A percentile compares a stretch with the other conserved stretches of the same genome.
These are phyloP conservation scores for Unio delphinus DNA, from an alignment of 2,888 invertebrate species.

Conservation along the genomic window DNA sequence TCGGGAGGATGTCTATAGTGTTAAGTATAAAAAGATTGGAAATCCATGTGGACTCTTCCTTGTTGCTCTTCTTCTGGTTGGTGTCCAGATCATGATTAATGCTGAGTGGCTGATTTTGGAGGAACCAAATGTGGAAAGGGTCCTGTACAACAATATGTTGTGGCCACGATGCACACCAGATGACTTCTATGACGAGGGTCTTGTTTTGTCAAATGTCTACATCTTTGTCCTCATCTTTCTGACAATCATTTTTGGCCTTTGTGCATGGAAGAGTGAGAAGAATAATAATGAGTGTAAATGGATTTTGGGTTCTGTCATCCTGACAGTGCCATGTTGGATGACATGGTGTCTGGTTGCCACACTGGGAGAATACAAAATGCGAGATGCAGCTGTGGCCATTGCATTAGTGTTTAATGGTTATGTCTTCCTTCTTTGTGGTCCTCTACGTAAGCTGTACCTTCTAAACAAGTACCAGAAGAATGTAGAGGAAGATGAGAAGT, in stretches of 20 bases:
- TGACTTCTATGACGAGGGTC: constrained; percentile 68
- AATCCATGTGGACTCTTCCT: constrained; percentile 69
- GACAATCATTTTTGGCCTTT: constrained; percentile 68
- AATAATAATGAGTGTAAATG: constrained; percentile 70
- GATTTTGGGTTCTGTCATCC: constrained; percentile 69
- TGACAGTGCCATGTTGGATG: constrained; percentile 68
- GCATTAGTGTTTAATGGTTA: constrained; percentile 71
- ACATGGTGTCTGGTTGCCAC: constrained; percentile 70
- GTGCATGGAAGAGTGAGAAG: constrained; percentile 68
- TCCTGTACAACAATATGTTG: constrained; percentile 54
- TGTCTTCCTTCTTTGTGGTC: constrained; percentile 69
- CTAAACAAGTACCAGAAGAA: constrained; percentile 55
- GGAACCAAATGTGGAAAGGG: constrained; percentile 55
- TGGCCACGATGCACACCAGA: constrained; percentile 68
- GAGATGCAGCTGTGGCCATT: constrained; percentile 70
- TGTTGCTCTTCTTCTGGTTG: constrained; percentile 63
- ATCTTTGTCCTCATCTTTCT: constrained; percentile 71
- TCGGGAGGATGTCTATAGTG: constrained; percentile 52
- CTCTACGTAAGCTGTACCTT: constrained; percentile 69
- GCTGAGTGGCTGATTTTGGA: constrained; percentile 72
- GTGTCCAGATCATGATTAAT: constrained; percentile 71
- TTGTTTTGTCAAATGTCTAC: constrained; percentile 71
- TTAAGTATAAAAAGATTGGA: constrained; percentile 63
- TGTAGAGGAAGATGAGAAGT: constrained; percentile 55
- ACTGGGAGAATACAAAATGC: constrained; percentile 58